Percentiles rank a stretch among this genome's conserved stretches.
These are phyloP conservation scores for Microcebus lehilahytsara DNA, from an alignment of 2,113 vertebrate genomes.

Conservation along the genomic window DNA sequence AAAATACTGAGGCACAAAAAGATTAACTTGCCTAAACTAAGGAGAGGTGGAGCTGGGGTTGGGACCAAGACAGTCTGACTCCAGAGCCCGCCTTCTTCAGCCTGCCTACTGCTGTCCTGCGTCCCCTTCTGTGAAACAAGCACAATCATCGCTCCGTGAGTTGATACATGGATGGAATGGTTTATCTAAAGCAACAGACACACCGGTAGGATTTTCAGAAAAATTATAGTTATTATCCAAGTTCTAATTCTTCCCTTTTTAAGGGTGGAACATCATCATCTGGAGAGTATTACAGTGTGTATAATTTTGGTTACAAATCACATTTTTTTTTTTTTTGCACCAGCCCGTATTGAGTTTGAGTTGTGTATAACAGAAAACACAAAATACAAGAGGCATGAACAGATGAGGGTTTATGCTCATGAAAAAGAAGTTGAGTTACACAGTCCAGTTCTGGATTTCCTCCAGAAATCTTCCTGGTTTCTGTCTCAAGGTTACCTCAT, in stretches of 20 bases:
- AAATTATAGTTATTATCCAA: not conserved
- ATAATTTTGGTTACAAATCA: not conserved
- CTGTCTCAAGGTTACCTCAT: not conserved
- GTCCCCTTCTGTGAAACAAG: not conserved
- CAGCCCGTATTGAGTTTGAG: not conserved
- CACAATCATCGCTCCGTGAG: not conserved
- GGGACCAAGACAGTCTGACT: not conserved
- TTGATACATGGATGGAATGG: not conserved
- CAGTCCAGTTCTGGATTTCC: not conserved
- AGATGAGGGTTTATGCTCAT: not conserved
- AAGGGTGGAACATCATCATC: not conserved
- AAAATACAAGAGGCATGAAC: not conserved
- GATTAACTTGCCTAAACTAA: not conserved
- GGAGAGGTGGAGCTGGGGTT: not conserved
- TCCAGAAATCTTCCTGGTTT: not conserved
- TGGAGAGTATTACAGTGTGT: not conserved
- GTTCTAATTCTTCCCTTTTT: not conserved
- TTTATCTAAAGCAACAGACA: not conserved
- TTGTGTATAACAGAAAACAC: not conserved
- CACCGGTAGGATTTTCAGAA: not conserved
- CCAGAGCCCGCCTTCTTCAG: not conserved
- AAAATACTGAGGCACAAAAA: not conserved
- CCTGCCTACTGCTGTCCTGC: not conserved
- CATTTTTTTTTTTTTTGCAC: not conserved
- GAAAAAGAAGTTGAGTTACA: not conserved